Conservation (phyloP, 2,113 vertebrate species). For the Sturnus vulgaris region DNA sequence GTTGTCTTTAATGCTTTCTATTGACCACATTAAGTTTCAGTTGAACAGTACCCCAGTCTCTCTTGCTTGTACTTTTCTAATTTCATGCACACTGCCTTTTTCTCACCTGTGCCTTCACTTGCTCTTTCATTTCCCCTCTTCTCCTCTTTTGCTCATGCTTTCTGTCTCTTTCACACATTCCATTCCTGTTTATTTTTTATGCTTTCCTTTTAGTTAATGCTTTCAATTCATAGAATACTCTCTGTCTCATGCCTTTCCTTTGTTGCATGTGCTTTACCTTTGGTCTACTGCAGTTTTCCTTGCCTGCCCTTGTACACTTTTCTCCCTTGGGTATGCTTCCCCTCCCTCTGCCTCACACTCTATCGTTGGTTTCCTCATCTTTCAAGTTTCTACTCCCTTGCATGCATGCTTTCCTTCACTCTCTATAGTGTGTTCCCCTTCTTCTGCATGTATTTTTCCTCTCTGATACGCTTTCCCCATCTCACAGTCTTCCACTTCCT, state of each 20-base stretch:
- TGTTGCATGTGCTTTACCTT: neutral
- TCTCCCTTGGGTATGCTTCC: neutral
- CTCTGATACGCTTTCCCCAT: neutral
- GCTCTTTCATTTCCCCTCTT: neutral
- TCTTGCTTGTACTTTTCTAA: neutral
- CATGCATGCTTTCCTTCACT: neutral
- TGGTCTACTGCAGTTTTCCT: neutral
- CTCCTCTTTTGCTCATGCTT: neutral
- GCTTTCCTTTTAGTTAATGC: neutral
- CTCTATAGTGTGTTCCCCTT: neutral
- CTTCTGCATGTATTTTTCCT: neutral
- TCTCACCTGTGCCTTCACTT: neutral
- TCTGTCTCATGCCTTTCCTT: neutral
- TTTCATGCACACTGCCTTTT: neutral
- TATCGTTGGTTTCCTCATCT: accelerated
- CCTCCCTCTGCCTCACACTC: neutral
- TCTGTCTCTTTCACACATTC: neutral
- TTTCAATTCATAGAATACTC: neutral
- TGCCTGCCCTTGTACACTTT: neutral
- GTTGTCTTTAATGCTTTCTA: neutral
- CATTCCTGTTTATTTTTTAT: neutral
- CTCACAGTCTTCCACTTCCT: neutral
- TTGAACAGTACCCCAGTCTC: neutral
- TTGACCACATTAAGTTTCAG: neutral
- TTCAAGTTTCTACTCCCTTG: neutral